A percentile compares a stretch with the other conserved stretches of the same genome.
phyloP scores from a whole-genome alignment of 2,797 vertebrate species.

The Poeciliopsis gracilis region DNA sequence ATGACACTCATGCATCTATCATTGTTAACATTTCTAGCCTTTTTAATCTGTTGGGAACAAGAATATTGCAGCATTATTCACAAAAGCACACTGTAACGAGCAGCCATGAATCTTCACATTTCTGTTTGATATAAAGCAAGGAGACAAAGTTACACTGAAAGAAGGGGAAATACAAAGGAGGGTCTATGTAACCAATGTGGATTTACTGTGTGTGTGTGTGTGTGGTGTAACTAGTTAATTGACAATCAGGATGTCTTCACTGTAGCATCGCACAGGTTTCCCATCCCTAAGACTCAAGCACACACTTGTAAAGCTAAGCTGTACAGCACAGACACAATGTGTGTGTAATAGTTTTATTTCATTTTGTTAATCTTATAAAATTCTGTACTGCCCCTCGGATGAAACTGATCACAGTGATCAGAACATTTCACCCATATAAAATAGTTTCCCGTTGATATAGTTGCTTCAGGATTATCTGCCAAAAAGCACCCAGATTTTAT shows the following conservation, averaged over 20 bases:
- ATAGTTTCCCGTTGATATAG: conserved; percentile 5
- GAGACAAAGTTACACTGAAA: conserved; percentile 30
- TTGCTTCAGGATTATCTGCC: conserved; percentile 10
- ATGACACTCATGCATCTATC: neutral
- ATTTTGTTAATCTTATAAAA: conserved; percentile 20
- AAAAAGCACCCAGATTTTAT: conserved; percentile 22
- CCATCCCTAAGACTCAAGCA: conserved; percentile 60
- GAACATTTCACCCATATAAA: conserved; percentile 25
- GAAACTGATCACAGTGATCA: conserved; percentile 21
- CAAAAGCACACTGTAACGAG: conserved; percentile 47
- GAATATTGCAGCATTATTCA: conserved; percentile 6
- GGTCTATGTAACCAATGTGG: conserved; percentile 44
- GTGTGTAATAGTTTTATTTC: conserved; percentile 14
- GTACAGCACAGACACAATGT: conserved; percentile 47
- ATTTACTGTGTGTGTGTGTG: conserved; percentile 36
- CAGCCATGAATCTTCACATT: conserved; percentile 38
- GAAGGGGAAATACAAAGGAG: conserved; percentile 31
- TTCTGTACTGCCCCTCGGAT: conserved; percentile 29
- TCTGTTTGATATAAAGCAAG: conserved; percentile 37
- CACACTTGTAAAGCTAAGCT: conserved; percentile 46
- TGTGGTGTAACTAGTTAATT: conserved; percentile 49
- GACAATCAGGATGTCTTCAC: conserved; percentile 77
- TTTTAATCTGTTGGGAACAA: conserved; percentile 1
- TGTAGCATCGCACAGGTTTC: conserved; percentile 49
- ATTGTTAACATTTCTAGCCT: neutral